A percentile compares a stretch with the other conserved stretches of the same genome.
Conservation (phyloP, 2,797 vertebrate genomes). For the Micrastur ruficollis region DNA sequence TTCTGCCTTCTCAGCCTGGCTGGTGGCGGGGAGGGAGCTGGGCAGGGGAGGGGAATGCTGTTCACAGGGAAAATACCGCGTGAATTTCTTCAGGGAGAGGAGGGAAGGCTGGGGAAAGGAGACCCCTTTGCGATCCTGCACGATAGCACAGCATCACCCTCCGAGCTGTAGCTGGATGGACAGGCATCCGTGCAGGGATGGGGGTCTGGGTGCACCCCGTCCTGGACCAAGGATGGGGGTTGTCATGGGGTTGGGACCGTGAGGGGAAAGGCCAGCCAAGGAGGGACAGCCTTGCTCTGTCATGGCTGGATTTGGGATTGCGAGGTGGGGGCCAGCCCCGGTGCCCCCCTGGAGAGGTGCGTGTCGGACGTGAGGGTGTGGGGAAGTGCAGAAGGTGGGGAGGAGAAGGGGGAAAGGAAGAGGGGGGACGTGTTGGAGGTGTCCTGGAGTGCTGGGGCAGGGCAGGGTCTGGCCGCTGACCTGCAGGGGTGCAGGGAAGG, state of each 20-base stretch:
- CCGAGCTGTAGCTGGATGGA: neutral
- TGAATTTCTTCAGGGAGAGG: neutral
- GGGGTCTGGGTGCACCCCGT: neutral
- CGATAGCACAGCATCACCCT: neutral
- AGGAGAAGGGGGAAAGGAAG: neutral
- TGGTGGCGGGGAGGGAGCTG: neutral
- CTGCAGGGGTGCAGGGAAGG: neutral
- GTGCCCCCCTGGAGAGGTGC: neutral
- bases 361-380: neutral
- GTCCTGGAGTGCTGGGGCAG: neutral
- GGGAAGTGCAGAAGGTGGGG: neutral
- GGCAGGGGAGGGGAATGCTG: neutral
- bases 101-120: neutral
- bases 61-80: neutral
- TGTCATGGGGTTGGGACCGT: fast-evolving
- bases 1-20: neutral
- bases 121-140: fast-evolving
- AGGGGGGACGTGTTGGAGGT: neutral
- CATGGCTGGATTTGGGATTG: neutral
- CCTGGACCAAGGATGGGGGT: neutral
- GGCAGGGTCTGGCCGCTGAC: neutral
- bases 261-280: neutral
- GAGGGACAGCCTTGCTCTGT: neutral
- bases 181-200: neutral
- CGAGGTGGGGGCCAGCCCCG: neutral